phyloP scores from a whole-genome alignment of 2,888 invertebrate species.

The Eupithecia dodoneata region DNA sequence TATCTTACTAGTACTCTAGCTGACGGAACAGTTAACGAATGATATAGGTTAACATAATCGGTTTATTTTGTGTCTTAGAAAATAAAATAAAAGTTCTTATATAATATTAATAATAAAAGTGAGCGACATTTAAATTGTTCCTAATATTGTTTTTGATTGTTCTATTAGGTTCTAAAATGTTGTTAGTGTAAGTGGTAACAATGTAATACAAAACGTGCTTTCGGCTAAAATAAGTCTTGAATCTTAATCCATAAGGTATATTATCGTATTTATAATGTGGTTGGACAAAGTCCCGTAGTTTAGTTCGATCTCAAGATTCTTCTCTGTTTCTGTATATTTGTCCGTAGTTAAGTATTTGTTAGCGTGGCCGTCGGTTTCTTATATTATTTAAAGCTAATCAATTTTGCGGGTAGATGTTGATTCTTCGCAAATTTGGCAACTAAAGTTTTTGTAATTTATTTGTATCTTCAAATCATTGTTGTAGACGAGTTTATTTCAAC shows the following conservation, averaged over 20 bases:
- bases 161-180: not conserved
- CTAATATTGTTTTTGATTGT: not conserved
- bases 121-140: not conserved
- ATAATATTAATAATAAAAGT: not conserved
- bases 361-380: slow-evolving; percentile 3
- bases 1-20: not conserved
- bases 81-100: no score
- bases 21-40: not conserved
- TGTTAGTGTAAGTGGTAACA: slow-evolving; percentile 1
- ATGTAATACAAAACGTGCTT: not conserved
- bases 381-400: slow-evolving; percentile 1
- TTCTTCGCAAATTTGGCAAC: slow-evolving; percentile 16
- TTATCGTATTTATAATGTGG: slow-evolving; percentile 29
- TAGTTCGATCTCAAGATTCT: slow-evolving; percentile 31
- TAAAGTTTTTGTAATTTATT: slow-evolving; percentile 24
- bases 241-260: slow-evolving; percentile 27
- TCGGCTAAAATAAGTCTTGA: slow-evolving; percentile 7
- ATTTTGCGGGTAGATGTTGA: slow-evolving; percentile 10
- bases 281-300: slow-evolving; percentile 25
- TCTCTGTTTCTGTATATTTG: slow-evolving; percentile 22
- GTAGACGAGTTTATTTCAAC: not conserved
- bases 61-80: not conserved
- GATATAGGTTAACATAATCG: not conserved
- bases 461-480: slow-evolving; percentile 14
- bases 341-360: not conserved